Percentiles rank a stretch among this genome's conserved stretches.
Conservation (phyloP, 1,140 invertebrate genomes). For the Leptoteleia sp. region DNA sequence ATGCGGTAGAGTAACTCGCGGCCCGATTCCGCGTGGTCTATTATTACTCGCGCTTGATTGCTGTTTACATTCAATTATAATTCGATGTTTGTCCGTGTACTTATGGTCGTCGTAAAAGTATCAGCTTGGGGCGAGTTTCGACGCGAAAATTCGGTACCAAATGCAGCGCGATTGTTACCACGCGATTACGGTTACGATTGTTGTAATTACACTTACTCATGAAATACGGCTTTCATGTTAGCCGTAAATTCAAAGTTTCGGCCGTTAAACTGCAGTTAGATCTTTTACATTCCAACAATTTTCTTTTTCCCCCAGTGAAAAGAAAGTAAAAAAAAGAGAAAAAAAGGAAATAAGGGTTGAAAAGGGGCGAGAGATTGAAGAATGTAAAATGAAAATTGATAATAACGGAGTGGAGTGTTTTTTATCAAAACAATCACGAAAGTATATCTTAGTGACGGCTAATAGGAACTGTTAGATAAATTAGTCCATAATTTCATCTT, state of each 20-base stretch:
- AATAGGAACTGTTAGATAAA: constrained; percentile 74
- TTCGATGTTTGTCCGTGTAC: not conserved
- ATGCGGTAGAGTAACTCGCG: too few relatives aligned
- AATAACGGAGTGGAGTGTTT: constrained; percentile 19
- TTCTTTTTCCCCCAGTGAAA: too few relatives aligned
- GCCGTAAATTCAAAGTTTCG: too few relatives aligned
- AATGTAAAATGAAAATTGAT: too few relatives aligned
- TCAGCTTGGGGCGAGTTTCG: constrained; percentile 10
- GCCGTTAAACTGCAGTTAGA: too few relatives aligned
- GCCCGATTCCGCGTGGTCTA: too few relatives aligned
- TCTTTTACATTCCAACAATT: too few relatives aligned
- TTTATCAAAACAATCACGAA: constrained; percentile 10
- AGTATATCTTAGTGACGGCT: constrained; percentile 53
- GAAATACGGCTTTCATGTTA: constrained; percentile 36
- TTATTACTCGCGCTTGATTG: too few relatives aligned
- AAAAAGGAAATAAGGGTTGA: too few relatives aligned
- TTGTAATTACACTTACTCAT: constrained; percentile 50
- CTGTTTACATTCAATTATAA: constrained; percentile 20
- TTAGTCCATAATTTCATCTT: constrained; percentile 59
- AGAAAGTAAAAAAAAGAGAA: too few relatives aligned
- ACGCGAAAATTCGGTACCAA: constrained; percentile 20
- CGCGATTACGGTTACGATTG: constrained; percentile 37
- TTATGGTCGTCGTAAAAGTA: constrained; percentile 16
- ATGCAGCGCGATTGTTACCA: constrained; percentile 15
- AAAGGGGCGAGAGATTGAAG: too few relatives aligned